Base-by-base conservation (phyloP, 2,888 invertebrate species). In the Amblyjoppa proteus region DNA sequence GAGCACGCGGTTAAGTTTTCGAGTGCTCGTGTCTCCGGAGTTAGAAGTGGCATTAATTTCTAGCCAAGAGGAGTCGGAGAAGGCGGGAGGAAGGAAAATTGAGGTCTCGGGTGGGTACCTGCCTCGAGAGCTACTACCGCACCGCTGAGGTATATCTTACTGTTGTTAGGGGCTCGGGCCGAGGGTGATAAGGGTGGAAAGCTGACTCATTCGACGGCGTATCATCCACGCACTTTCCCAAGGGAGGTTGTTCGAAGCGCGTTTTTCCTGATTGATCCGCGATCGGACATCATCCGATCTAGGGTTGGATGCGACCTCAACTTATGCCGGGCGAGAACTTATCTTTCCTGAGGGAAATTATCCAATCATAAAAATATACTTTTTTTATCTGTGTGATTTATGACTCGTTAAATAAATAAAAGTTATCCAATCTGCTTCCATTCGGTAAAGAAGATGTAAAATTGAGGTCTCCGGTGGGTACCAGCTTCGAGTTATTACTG, bases 21-120 rank as follows among this genome's bases (percentile, higher is more conserved):
- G 88, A 90, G 90, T 90, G 89, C 90, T 90, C 89, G 88, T 88
- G 90, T 90, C 90, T 91, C 86, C 89, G 87, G 87, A 90, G 90
- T 91, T 90, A 90, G 89, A 88, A 87, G 90, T 89, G 91, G 91
- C 88, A 91, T 91, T 90, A 92, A 92, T 90, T 91, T 89, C 89
- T 84, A 84, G 88, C 82, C 87, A 82, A 87, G 82, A 81, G 80
- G 61, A 79, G 83, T 49, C n/a, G 64, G 68, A 79, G 76, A n/a
- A 64, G 71, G 75, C 20, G 68, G 34, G 73, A 81, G 73, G 81
- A 69, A 75, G 76, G 75, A 73, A 82, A 85, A 85, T 83, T 80
- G 76, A 83, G 83, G 83, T 85, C 77, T 83, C 64, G 83, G 76
- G 69, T 76, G 74, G 80, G 75, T 70, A 81, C 80, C 80, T 77